Evolutionary conservation across 2,888 invertebrate species (phyloP), one percentile per base, ranked within the genome.

Genomic region (Drosophila mulleri): DNA sequence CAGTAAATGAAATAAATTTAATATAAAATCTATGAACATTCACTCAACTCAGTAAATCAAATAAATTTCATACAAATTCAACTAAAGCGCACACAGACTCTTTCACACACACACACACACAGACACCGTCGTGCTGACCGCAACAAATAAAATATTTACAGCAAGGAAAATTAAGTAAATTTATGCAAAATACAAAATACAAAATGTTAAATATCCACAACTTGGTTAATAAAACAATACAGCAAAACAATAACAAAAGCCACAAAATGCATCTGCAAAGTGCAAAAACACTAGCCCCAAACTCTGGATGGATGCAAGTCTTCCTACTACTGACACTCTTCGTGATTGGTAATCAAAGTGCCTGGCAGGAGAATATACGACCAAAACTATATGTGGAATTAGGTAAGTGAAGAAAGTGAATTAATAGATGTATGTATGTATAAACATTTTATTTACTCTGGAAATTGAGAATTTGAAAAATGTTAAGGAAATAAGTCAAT

Each of bases 321-420:
- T 91, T 92, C 88, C 91, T 93, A 80, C 79, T 93, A 88, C 82
- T 93, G 86, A 89, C 91, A 85, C 83, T 92, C 80, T 91, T 90
- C 90, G 93, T 92, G 91, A 92, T 92, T 90, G 93, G 93, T 90
- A 93, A 93, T 92, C 91, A 92, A 92, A 93, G 93, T 93, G 96
- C 96, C 91, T 97, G 97, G 97, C 97, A 97, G 95, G 97, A 97
- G 94, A 97, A 97, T 94, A 96, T 97, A 93, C 95, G 97, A 94
- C 97, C 97, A 92, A 97, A 97, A 95, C 96, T 97, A 95, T 97
- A 96, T 95, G 97, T 97, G 93, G 96, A 97, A 95, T 94, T 97
- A 95, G 97, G 97, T 97, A 94, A 96, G 97, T 95, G 8, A 11
- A 3, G 18, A n/a, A 44, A 44, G 16, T n/a, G 2, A 32, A 23